Evolutionary conservation across 2,888 invertebrate genomes (phyloP).

Genomic region (Eilema depressum): DNA sequence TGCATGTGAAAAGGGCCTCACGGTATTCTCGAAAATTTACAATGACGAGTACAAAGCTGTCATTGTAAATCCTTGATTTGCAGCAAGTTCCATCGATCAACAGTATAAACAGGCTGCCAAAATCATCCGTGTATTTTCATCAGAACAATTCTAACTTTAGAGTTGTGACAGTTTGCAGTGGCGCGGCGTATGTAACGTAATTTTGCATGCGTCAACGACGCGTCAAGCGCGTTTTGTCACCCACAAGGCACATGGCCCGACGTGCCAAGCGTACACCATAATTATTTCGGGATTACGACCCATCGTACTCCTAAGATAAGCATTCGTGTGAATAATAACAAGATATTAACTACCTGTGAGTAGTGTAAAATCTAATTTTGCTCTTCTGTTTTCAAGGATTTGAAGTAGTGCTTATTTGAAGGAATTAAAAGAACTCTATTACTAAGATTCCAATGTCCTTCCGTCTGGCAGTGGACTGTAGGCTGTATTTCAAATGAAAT

Average conservation of each 20-base stretch:
- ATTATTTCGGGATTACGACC: conserved; percentile 49
- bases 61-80: too few relatives aligned
- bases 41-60: too few relatives aligned
- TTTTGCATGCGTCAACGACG: conserved; percentile 72
- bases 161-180: conserved; percentile 43
- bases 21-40: too few relatives aligned
- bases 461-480: too few relatives aligned
- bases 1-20: too few relatives aligned
- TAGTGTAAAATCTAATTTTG: neutral
- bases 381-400: neutral
- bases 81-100: too few relatives aligned
- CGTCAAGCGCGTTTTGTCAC: conserved; percentile 62
- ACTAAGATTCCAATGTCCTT: too few relatives aligned
- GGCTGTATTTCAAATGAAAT: too few relatives aligned
- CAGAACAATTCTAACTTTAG: conserved; percentile 41
- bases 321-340: neutral
- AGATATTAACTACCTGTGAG: neutral
- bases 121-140: conserved; percentile 17
- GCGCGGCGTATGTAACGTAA: conserved; percentile 59
- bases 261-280: conserved; percentile 47
- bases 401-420: neutral
- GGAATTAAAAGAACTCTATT: too few relatives aligned
- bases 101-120: too few relatives aligned
- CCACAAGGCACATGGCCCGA: conserved; percentile 45
- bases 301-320: conserved; percentile 24